Evolutionary conservation across 1,140 invertebrate genomes (phyloP), one percentile per base, ranked within the genome.

Genomic region (Diorhabda sublineata): DNA sequence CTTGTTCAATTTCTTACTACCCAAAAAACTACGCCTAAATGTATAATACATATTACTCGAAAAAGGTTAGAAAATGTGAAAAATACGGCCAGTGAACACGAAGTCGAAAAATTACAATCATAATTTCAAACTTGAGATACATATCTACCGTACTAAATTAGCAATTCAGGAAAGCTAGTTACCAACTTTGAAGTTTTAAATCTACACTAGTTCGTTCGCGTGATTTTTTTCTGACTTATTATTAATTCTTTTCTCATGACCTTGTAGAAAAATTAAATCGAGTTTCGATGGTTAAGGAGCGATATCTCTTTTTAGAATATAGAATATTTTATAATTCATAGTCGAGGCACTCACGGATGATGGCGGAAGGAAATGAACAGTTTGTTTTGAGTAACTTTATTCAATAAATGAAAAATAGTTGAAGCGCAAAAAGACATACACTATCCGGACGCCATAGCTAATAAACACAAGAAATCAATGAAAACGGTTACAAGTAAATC

Each of bases 101-200:
- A 73, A 74, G 58, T 68, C 67, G 67, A 73, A 76, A 76, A 74
- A 76, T 74, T 74, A 73, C 71, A 76, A 76, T 76, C 74, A 74
- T 76, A 74, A 74, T 74, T 74, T 73, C 68, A 69, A 52, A 59
- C 71, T 43, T 58, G 45, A 73, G 73, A 76, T 76, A 74, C 74
- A 76, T 76, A 76, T 76, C 73, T 71, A 76, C 74, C 73, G 71
- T 64, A 66, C 73, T 76, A 73, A 76, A 76, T 76, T 76, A 74
- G 71, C 74, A 72, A 74, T 75, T 74, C 72, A 64, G 71, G 67
- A 61, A 52, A 59, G 72, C 72, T 71, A 43, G 70, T 71, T 73
- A 66, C 67, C 57, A 71, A 73, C 45, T 73, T 71, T 71, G 69
- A 64, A 73, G 69, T 70, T 73, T 71, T 61, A 71, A 67, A 70